Conservation (phyloP, 2,888 invertebrate species). For the Drosophila cracens region DNA sequence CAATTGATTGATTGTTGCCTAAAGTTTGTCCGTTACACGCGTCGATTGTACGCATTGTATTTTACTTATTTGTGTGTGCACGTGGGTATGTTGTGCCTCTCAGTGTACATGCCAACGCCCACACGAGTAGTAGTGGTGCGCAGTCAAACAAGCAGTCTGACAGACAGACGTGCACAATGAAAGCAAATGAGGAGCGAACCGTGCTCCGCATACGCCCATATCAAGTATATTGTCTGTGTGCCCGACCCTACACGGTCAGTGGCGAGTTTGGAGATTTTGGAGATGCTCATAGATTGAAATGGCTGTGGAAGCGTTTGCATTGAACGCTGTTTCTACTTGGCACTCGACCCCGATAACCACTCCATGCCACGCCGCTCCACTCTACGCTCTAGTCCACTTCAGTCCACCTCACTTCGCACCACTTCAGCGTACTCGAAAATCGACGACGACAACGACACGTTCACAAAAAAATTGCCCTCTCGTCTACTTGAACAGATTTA, state of each 20-base stretch:
- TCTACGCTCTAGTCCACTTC: conserved; percentile 32
- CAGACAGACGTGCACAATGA: conserved; percentile 30
- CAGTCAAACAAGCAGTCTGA: conserved; percentile 28
- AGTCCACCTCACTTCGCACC: conserved; percentile 25
- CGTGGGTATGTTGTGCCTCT: conserved; percentile 38
- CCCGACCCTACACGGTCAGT: conserved; percentile 18
- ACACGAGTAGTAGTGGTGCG: conserved; percentile 12
- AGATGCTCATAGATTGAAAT: conserved; percentile 32
- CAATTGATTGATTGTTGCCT: conserved; percentile 72
- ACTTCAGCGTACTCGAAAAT: conserved; percentile 42
- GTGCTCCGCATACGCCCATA: conserved; percentile 52
- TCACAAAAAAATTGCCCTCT: conserved; percentile 54
- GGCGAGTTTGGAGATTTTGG: conserved; percentile 9
- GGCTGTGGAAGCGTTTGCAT: conserved; percentile 41
- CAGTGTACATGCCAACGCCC: conserved; percentile 22
- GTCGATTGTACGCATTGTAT: conserved; percentile 67
- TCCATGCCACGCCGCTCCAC: conserved; percentile 18
- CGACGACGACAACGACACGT: conserved; percentile 45
- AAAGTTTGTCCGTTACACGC: conserved; percentile 69
- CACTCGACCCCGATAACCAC: conserved; percentile 32
- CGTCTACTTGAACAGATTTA: conserved; percentile 80
- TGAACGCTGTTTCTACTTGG: conserved; percentile 53
- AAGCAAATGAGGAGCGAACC: conserved; percentile 42
- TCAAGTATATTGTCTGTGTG: conserved; percentile 54
- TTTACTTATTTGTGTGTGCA: conserved; percentile 61